These are phyloP conservation scores for Bellardia bayeri DNA, from an alignment of 2,888 invertebrate genomes.

Conservation along the genomic window DNA sequence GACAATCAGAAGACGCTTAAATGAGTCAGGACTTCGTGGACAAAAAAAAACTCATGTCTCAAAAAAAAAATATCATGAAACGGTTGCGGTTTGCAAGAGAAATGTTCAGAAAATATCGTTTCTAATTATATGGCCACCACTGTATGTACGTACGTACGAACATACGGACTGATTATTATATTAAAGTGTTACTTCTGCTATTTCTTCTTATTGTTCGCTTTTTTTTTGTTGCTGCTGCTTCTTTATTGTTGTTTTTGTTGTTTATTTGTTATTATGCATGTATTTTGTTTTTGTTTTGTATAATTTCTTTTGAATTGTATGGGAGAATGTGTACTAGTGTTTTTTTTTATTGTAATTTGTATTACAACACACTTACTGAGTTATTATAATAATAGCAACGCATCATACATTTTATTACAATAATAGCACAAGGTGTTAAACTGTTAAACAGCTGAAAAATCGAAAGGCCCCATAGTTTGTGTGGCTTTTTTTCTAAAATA, in stretches of 20 bases:
- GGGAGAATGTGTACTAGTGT: background rate
- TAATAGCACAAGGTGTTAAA: conserved; percentile 40
- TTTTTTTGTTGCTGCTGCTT: conserved; percentile 19
- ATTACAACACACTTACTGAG: conserved; percentile 58
- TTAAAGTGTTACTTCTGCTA: conserved; percentile 19
- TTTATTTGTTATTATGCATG: conserved; percentile 2
- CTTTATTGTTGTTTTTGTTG: conserved; percentile 33
- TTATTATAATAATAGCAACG: conserved; percentile 53
- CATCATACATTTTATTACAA: conserved; percentile 56
- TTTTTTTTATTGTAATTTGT: conserved; percentile 26
- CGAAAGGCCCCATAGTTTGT: background rate
- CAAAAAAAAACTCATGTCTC: no score
- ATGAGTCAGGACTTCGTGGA: no score
- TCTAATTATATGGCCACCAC: no score
- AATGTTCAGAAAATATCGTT: no score
- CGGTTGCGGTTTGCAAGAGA: no score
- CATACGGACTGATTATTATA: conserved; percentile 18
- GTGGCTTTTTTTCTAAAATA: background rate
- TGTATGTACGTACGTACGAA: no score
- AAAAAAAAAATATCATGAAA: no score
- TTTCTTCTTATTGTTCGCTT: conserved; percentile 3
- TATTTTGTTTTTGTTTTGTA: conserved; percentile 28
- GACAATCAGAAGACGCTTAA: no score
- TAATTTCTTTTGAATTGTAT: conserved; percentile 45
- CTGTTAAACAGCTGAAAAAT: background rate